phyloP scores from a whole-genome alignment of 2,113 vertebrate genomes.

The Lamprotornis superbus region DNA sequence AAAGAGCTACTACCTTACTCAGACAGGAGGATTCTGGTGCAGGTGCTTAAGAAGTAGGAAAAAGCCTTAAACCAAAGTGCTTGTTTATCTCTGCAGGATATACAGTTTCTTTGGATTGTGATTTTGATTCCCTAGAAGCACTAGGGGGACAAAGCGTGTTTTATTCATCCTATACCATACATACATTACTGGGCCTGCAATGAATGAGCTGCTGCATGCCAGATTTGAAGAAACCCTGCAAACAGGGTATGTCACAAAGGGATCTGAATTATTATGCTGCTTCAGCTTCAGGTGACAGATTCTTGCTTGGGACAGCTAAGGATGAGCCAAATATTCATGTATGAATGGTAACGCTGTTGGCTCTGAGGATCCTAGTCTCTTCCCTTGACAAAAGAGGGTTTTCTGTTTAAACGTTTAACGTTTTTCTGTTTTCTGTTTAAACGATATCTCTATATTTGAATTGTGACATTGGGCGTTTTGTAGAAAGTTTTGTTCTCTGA shows the following conservation, averaged over 20 bases:
- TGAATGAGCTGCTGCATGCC: accelerated
- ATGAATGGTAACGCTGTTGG: accelerated
- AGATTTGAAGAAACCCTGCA: neutral
- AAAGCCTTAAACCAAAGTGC: neutral
- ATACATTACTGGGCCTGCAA: neutral
- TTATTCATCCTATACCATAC: neutral
- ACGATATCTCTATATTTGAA: neutral
- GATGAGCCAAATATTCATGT: accelerated
- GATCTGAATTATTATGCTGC: neutral
- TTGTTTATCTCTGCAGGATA: neutral
- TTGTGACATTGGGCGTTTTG: accelerated
- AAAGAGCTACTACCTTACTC: neutral
- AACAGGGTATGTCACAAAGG: neutral
- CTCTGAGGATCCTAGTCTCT: neutral
- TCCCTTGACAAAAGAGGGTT: neutral
- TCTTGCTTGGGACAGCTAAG: neutral
- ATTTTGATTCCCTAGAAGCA: neutral
- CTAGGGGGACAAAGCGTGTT: accelerated
- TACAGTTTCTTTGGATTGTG: neutral
- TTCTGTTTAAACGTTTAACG: no score
- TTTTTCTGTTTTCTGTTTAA: neutral
- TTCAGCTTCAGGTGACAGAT: neutral
- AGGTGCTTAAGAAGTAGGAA: neutral
- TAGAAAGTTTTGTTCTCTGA: neutral
- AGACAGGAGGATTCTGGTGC: neutral